Evolutionary conservation across 2,888 invertebrate species (phyloP), one percentile per base, ranked within the genome.

Genomic region (Limnephilus lunatus): DNA sequence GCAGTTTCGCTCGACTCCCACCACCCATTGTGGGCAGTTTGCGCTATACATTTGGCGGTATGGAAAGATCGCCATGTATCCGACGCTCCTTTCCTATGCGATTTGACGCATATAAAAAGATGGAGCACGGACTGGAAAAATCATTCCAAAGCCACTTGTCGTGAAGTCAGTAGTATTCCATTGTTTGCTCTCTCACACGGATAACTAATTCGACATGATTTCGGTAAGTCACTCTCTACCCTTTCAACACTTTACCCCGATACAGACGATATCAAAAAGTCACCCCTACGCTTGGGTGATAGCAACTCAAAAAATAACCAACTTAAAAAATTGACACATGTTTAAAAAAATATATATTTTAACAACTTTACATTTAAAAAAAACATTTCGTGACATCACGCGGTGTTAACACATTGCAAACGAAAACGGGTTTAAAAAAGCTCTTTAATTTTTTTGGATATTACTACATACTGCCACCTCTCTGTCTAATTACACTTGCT

Each of bases 61-160:
- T 90, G 92, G 91, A 93, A 92, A 90, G 90, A 91, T 93, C 90
- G 44, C 83, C 35, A 91, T 85, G 91, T 89, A 81, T 89, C 92
- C 90, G 92, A 92, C 90, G 92, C 31, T 92, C 93, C 93, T 93
- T 93, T 93, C 93, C 92, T 93, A 93, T 91, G 93, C 89, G 93
- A 93, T 93, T 93, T 93, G 93, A 93, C 93, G 93, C 93, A 93
- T 93, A 93, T 93, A 93, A 93, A 93, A 93, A 92, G 93, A 93
- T 92, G 93, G 93, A 91, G 91, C 92, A 89, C 68, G 80, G 81
- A 81, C 30, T 89, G 87, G 92, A 93, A 93, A 93, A 93, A 93
- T 93, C 93, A 93, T 93, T 93, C 93, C 93, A 92, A 85, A 92
- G 91, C 90, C 92, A 92, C 91, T 90, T 92, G 87, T 92, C 93